These are phyloP conservation scores for Trichogramma dendrolimi DNA, from an alignment of 2,888 invertebrate genomes.

Conservation along the genomic window DNA sequence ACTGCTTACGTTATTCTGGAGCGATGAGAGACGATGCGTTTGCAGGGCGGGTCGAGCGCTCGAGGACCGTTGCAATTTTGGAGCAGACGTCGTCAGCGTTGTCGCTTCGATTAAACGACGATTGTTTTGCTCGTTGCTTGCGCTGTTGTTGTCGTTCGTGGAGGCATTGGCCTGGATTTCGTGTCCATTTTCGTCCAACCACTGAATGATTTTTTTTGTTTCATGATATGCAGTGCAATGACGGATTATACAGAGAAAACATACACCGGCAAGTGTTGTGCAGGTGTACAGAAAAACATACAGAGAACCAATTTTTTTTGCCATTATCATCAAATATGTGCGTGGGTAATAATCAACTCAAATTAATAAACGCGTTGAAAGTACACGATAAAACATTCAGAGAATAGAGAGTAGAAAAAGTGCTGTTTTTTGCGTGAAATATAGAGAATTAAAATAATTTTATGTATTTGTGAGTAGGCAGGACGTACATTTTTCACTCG, in stretches of 20 bases:
- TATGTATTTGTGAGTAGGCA: conserved; percentile 7
- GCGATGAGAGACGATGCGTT: conserved; percentile 26
- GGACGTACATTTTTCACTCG: conserved; percentile 10
- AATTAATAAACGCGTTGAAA: not conserved
- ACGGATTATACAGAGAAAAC: too few relatives aligned
- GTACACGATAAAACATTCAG: too few relatives aligned
- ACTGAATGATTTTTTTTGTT: conserved; percentile 49
- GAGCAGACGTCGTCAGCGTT: not conserved
- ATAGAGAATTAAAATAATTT: conserved; percentile 12
- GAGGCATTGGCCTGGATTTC: conserved; percentile 41
- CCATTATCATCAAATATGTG: not conserved
- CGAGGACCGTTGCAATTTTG: conserved; percentile 21
- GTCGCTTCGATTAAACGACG: not conserved
- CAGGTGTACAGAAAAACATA: too few relatives aligned
- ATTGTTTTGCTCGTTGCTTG: conserved; percentile 21
- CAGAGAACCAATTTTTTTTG: not conserved
- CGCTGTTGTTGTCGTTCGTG: conserved; percentile 24
- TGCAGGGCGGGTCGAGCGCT: conserved; percentile 40
- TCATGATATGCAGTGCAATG: not conserved
- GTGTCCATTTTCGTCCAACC: conserved; percentile 74
- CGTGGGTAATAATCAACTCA: not conserved
- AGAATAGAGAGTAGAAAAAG: too few relatives aligned
- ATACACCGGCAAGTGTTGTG: too few relatives aligned
- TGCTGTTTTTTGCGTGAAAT: conserved; percentile 1
- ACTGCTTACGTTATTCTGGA: conserved; percentile 35